Percentiles rank a stretch among this genome's conserved stretches.
These are phyloP conservation scores for Habrosyne pyritoides DNA, from an alignment of 2,888 invertebrate species.

Conservation along the genomic window DNA sequence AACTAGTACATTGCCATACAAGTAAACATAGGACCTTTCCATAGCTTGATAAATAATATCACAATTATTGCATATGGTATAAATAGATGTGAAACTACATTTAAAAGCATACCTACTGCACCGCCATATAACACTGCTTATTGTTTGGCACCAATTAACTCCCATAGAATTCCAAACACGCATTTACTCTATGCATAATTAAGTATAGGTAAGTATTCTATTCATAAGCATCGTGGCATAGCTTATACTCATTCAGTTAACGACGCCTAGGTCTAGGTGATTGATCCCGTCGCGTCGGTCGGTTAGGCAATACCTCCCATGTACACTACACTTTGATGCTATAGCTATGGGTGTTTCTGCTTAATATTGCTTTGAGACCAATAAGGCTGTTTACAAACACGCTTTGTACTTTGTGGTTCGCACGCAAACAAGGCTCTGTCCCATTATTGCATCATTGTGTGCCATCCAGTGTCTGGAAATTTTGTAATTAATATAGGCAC, in stretches of 20 bases:
- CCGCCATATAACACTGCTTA: background rate
- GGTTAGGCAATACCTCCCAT: slow-evolving; percentile 9
- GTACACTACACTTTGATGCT: background rate
- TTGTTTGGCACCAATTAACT: background rate
- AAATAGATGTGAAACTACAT: background rate
- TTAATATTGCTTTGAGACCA: slow-evolving; percentile 65
- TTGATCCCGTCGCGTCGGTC: slow-evolving; percentile 12
- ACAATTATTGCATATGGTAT: background rate
- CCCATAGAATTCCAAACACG: background rate
- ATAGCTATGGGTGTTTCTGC: slow-evolving; percentile 21
- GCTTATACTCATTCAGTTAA: slow-evolving; percentile 10
- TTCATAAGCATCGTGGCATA: slow-evolving; percentile 8
- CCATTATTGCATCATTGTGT: slow-evolving; percentile 60
- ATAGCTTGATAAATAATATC: background rate
- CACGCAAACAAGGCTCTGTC: slow-evolving; percentile 53
- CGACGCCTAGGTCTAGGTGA: slow-evolving; percentile 14
- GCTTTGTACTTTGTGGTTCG: slow-evolving; percentile 66
- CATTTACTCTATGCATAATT: background rate
- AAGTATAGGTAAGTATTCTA: slow-evolving; percentile 8
- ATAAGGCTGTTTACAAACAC: slow-evolving; percentile 66
- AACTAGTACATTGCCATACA: too few relatives aligned
- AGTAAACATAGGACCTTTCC: too few relatives aligned
- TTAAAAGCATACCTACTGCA: background rate
- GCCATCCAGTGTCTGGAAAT: slow-evolving; percentile 49
- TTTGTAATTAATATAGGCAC: slow-evolving; percentile 55